A percentile compares a stretch with the other conserved stretches of the same genome.
These are phyloP conservation scores for Nycticryphes semicollaris DNA, from an alignment of 2,113 vertebrate species.

Conservation along the genomic window DNA sequence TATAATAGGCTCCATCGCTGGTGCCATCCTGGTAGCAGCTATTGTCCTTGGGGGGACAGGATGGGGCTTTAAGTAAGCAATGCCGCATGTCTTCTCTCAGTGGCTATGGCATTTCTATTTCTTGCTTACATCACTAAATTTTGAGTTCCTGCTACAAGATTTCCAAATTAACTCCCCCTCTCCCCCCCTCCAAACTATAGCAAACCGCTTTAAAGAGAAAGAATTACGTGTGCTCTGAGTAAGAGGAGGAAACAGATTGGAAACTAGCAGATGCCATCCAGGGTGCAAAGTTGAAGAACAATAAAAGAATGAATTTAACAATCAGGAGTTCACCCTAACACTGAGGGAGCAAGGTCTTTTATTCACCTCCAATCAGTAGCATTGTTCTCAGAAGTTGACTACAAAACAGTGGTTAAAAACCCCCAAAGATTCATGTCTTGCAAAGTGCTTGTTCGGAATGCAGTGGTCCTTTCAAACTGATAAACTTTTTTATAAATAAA, in stretches of 20 bases:
- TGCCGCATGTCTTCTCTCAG: constrained; percentile 91
- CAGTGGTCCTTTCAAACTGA: neutral
- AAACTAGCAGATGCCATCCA: constrained; percentile 24
- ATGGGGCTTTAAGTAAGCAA: constrained; percentile 99
- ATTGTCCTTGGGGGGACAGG: constrained; percentile 99
- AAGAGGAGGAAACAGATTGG: neutral
- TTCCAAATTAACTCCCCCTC: neutral
- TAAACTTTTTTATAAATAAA: neutral
- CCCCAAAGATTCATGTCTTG: neutral
- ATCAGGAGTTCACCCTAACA: neutral
- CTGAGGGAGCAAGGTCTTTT: neutral
- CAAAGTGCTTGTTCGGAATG: neutral
- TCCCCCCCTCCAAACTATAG: neutral
- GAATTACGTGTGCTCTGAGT: neutral
- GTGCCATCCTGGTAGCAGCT: constrained; percentile 99
- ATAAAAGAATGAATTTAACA: neutral
- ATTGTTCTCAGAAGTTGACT: neutral
- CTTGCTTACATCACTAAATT: constrained; percentile 89
- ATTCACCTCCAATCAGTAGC: neutral
- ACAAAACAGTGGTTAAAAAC: neutral
- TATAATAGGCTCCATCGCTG: constrained; percentile 99
- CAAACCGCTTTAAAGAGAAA: neutral
- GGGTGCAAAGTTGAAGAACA: constrained; percentile 60
- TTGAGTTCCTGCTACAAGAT: constrained; percentile 95
- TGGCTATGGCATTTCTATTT: constrained; percentile 89